Evolutionary conservation across 2,113 vertebrate genomes (phyloP), one percentile per base, ranked within the genome.

Genomic region (Electrona antarctica): DNA sequence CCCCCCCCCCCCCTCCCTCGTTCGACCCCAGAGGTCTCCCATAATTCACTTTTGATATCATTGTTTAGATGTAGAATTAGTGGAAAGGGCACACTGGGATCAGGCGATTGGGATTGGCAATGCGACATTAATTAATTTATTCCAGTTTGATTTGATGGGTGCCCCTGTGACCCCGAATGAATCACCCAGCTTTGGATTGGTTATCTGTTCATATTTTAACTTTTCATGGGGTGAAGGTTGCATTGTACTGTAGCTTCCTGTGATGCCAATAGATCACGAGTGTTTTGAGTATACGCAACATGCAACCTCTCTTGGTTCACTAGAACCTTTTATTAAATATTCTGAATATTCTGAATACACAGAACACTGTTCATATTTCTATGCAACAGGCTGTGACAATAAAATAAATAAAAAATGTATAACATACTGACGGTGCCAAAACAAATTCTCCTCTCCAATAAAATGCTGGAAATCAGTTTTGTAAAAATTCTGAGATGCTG

Each of bases 31-130:
- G 78, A 87, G 83, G 74, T 76, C 69, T 71, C 67, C 65, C 64
- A 65, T 87, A 83, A 87, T 90, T 90, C 83, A 86, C 82, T 84
- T 83, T 81, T 90, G 74, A 82, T 85, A 79, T 87, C 57, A 85
- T 83, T 91, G 85, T 88, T 87, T 87, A 77, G 76, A 80, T 75
- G 82, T 79, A 67, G 81, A 82, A 86, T 87, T 83, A 81, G 64
- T 76, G 62, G 59, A 10, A 61, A 51, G 55, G 33, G 64, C 71
- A 64, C 77, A 59, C 28, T 77, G 81, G 81, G 83, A 87, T 52
- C 72, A 75, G 56, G 11, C 52, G 69, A 71, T 69, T 71, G 46
- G 67, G 60, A 69, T 60, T 77, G 69, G 57, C 65, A 71, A 47
- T 48, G 62, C 62, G 56, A 79, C 71, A 67, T 80, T 73, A 73